Evolutionary conservation across 2,888 invertebrate genomes (phyloP), one percentile per base, ranked within the genome.

Genomic region (Rhagonycha lutea): DNA sequence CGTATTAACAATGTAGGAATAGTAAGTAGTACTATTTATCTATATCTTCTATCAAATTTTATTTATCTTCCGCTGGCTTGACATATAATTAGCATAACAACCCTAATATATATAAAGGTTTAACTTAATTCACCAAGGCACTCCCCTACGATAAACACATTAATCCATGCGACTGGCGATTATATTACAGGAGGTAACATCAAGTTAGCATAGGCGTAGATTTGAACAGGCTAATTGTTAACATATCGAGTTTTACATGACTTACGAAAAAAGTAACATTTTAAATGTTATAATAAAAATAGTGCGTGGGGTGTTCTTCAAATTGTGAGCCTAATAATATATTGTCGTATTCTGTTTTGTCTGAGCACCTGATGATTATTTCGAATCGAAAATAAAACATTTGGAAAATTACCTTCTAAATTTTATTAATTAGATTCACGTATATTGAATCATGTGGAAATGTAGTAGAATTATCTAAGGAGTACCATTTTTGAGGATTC

Each of bases 11-110:
- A 12, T 28, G 0, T 28, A 8, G 28, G 2, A 28, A 28, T 28
- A 28, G 8, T 7, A n/a, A n/a, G n/a, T n/a, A n/a, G n/a, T 28
- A 28, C 1, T 28, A 28, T 28, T 28, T 9, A 28, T 28, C 32
- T 32, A n/a, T 12, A 32, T 23, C 0, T 63, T 63, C 10, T 11
- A 14, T 14, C 12, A 23, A 65, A 88, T 12, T 93, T 88, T 9
- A 94, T 93, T 83, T 91, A 0, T 94, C 91, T 68, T 74, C 72
- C 70, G 70, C 72, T 70, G 71, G 71, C 70, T 74, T 77, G 76
- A 79, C 79, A 78, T 78, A 81, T 82, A 83, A 84, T 85, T 84
- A 84, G 80, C 85, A 84, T 85, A 85, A 85, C 84, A 83, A 82
- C 85, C 84, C 83, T 83, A 83, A 85, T 85, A 82, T 82, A 83